Base-by-base conservation (phyloP, 2,113 vertebrate species). In the Chunga burmeisteri region DNA sequence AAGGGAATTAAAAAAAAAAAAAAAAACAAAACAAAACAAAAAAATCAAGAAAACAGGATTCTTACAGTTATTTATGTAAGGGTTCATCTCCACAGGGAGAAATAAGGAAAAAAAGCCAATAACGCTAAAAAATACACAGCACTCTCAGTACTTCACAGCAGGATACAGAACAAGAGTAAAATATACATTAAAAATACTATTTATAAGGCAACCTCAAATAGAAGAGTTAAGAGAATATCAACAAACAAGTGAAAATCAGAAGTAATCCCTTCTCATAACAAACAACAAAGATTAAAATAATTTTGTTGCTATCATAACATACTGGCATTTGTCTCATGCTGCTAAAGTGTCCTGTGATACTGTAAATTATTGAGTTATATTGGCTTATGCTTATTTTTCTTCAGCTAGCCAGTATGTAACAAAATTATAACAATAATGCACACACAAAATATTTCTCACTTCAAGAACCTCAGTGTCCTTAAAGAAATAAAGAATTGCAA, bases 1-100 rank as follows among this genome's bases (percentile, higher is more conserved):
- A 59, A 73, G 3, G 4, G 13, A 87, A 73, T 49, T 55, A 8
- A 46, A 50, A 73, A 86, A n/a, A 27, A 16, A 6, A 18, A 2
- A 62, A 49, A 8, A 13, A 38, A 7, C 38, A 7, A 29, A 22
- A 47, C 16, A 65, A 10, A 36, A 9, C 38, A 38, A 52, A 53
- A 78, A 86, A 38, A 16, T 23, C 19, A 68, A 70, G 36, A 70
- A 84, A 80, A 70, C 36, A 72, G 36, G n/a, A 86, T 81, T 53
- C 40, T 88, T 79, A 70, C 81, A 95, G 67, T 93, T 93, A 96
- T 94, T 93, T 95, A 96, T 92, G 70, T 93, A 86, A 90, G n/a
- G 36, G 55, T 19, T 96, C 73, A 87, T 82, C 50, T 94, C 88
- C 82, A 84, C 29, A 38, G 74, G 83, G 80, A 97, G 52, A 89